A percentile compares a stretch with the other conserved stretches of the same genome.
Evolutionary conservation across 2,113 vertebrate species (phyloP).

Genomic region (Pteronura brasiliensis): DNA sequence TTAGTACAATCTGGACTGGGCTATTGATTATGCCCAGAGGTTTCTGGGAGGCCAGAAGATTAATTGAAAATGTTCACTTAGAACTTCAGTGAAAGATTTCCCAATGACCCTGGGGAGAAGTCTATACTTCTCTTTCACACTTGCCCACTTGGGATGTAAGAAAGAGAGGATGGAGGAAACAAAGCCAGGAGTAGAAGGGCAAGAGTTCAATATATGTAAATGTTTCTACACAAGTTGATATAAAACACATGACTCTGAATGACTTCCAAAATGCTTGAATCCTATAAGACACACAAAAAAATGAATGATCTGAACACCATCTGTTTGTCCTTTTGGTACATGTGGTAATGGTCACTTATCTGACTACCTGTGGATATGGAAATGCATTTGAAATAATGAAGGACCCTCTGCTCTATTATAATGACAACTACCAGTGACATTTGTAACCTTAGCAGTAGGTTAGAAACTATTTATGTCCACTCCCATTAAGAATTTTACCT

Average conservation of each 20-base stretch:
- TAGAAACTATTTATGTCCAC: slow-evolving; percentile 88
- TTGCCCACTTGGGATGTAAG: background rate
- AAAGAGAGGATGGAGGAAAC: background rate
- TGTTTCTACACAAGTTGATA: slow-evolving; percentile 67
- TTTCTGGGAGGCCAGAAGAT: slow-evolving; percentile 5
- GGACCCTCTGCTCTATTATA: slow-evolving; percentile 84
- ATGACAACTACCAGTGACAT: slow-evolving; percentile 89
- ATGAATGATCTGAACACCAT: slow-evolving; percentile 78
- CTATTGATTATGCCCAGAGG: background rate
- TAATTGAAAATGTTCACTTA: slow-evolving; percentile 24
- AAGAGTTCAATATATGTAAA: slow-evolving; percentile 65
- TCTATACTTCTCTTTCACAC: background rate
- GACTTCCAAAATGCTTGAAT: slow-evolving; percentile 72
- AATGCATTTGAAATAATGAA: slow-evolving; percentile 89
- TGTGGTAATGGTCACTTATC: slow-evolving; percentile 86
- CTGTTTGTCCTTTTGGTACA: slow-evolving; percentile 84
- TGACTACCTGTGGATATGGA: slow-evolving; percentile 87
- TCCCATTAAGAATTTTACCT: slow-evolving; percentile 91
- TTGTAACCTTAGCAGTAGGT: slow-evolving; percentile 87
- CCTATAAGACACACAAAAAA: slow-evolving; percentile 66
- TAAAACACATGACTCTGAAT: slow-evolving; percentile 73
- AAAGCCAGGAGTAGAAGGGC: slow-evolving; percentile 15
- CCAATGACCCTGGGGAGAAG: background rate
- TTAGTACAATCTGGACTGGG: background rate
- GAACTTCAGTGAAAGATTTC: background rate